phyloP scores from a whole-genome alignment of 2,888 invertebrate genomes.

The Ernsta delagoae region DNA sequence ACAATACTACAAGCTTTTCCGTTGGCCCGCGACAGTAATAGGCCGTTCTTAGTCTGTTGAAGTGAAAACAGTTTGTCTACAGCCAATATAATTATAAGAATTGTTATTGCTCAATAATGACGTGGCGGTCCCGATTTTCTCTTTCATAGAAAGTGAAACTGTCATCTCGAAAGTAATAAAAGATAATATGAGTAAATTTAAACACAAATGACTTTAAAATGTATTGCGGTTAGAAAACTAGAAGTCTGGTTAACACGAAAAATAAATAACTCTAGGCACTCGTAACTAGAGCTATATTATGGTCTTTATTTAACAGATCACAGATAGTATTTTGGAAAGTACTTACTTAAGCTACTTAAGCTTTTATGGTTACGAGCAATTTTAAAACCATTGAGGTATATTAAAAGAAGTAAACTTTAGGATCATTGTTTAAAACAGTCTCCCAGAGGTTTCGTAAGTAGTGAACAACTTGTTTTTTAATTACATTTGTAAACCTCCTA shows the following conservation, averaged over 20 bases:
- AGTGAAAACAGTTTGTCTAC: conserved; percentile 11
- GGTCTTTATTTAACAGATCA: too few relatives aligned
- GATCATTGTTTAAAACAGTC: too few relatives aligned
- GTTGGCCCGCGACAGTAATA: conserved; percentile 1
- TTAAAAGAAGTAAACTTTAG: too few relatives aligned
- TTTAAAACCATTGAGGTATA: too few relatives aligned
- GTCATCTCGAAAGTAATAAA: conserved; percentile 19
- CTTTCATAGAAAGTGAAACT: conserved; percentile 37
- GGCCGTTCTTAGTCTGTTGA: conserved; percentile 15
- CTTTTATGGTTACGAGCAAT: too few relatives aligned
- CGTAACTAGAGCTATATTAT: too few relatives aligned
- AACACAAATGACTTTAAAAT: conserved; percentile 32
- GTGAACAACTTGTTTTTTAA: too few relatives aligned
- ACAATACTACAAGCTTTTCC: conserved; percentile 10
- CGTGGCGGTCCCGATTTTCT: conserved; percentile 35
- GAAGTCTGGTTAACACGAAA: conserved; percentile 7
- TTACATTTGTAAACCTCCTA: neutral
- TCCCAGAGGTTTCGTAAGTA: too few relatives aligned
- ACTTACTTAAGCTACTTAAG: too few relatives aligned
- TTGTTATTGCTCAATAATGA: conserved; percentile 37
- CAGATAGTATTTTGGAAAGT: too few relatives aligned
- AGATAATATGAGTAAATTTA: conserved; percentile 33
- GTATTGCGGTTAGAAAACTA: conserved; percentile 34
- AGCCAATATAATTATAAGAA: conserved; percentile 31
- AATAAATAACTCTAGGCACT: neutral